Base-by-base conservation (phyloP, 2,888 invertebrate genomes). In the Cremastinae sp. region DNA sequence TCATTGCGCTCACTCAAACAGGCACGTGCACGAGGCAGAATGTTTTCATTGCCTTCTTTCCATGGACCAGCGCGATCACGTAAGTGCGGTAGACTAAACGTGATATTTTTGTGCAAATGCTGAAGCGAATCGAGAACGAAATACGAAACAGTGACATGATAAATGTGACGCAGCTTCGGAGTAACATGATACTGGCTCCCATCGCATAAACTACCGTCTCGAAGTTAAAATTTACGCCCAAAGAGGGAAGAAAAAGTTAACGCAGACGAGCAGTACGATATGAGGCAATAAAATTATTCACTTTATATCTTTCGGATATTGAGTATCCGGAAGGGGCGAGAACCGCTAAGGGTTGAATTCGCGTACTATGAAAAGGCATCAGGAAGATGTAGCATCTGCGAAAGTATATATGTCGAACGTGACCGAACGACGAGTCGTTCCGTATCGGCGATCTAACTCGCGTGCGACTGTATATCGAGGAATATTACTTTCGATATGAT, bases 41-140 rank as follows among this genome's bases (percentile, higher is more conserved):
- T 51, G 8, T 35, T 14, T 18, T 61, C 69, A n/a, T n/a, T 43
- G 22, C 16, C 41, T 70, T 5, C 58, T 69, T 41, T 53, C 62
- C 51, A 65, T 64, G 49, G 47, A 71, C 69, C 71, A 70, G 68
- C 28, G 80, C 78, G 78, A 75, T 72, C 79, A 74, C 58, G 69
- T 75, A 79, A 79, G 71, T 69, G 73, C 78, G 76, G 73, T 53
- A 79, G 69, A 82, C 51, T 41, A 51, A 35, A 70, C 61, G 51
- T 55, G 37, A 70, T 45, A 55, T 62, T 68, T 37, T 61, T 53
- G 35, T 37, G 22, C 8, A 39, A 62, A 62, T 62, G 16, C 43
- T 28, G 39, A 53, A n/a, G 20, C 39, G 8, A 8, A 62, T 45
- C 14, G 62, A 55, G 22, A 35, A 37, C 10, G 9, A 65, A 14